A percentile compares a stretch with the other conserved stretches of the same genome.
These are phyloP conservation scores for Craniophora ligustri DNA, from an alignment of 2,888 invertebrate genomes.

Conservation along the genomic window DNA sequence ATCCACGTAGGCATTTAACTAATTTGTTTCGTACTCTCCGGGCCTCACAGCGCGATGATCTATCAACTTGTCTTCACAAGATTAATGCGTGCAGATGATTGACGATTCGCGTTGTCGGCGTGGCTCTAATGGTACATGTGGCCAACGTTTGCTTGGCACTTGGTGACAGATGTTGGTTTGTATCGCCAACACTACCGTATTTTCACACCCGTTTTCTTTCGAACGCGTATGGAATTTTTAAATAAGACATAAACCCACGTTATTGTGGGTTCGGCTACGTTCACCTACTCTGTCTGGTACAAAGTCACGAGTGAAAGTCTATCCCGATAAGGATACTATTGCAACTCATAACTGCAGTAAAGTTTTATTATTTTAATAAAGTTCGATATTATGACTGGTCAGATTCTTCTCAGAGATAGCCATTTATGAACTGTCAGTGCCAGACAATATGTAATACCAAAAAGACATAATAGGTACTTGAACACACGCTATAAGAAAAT, in stretches of 20 bases:
- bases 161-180: constrained; percentile 45
- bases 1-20: constrained; percentile 56
- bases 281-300: constrained; percentile 8
- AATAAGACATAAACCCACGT: constrained; percentile 6
- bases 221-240: constrained; percentile 14
- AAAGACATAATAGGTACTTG: too few species aligned
- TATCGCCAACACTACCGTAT: constrained; percentile 27
- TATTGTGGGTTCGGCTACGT: constrained; percentile 11
- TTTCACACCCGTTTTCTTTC: constrained; percentile 39
- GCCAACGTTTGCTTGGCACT: constrained; percentile 63
- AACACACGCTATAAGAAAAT: too few species aligned
- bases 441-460: too few species aligned
- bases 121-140: constrained; percentile 80
- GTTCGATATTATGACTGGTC: constrained; percentile 11
- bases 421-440: too few species aligned
- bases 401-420: too few species aligned
- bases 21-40: constrained; percentile 46
- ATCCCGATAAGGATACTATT: constrained; percentile 10
- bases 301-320: constrained; percentile 39
- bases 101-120: constrained; percentile 83
- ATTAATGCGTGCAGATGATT: constrained; percentile 88
- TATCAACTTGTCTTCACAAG: constrained; percentile 88
- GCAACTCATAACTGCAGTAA: constrained; percentile 26
- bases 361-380: constrained; percentile 37
- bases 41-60: constrained; percentile 80